Evolutionary conservation across 2,888 invertebrate species (phyloP), one percentile per base, ranked within the genome.

Genomic region (Sepioteuthis lessoniana): DNA sequence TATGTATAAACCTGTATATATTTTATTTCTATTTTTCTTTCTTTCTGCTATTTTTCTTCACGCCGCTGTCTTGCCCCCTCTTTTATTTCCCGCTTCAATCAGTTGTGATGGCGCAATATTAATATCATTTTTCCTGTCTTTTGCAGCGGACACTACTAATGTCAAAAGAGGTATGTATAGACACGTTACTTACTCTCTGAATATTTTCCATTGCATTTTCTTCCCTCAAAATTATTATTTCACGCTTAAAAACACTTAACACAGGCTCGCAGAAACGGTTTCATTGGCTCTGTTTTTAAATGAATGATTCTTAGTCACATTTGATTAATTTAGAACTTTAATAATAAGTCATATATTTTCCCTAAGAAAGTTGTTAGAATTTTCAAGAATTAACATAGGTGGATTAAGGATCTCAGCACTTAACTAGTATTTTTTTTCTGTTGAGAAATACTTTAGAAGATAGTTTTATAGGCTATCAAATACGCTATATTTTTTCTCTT

Each of bases 151-250:
- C 55, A 37, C 93, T 38, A 55, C 19, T 60, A 93, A 93, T 93
- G 93, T 93, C 60, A 93, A 93, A 93, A n/a, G 93, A 93, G 93
- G 93, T 93, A 93, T 50, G 93, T 93, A 93, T 55, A 93, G 38
- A 92, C 46, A 92, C 47, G n/a, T 92, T 92, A 92, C n/a, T 42
- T 92, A n/a, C 91, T 91, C 42, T 47, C 47, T 47, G 19, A 92
- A 47, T 92, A 46, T 38, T 35, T 76, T 76, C n/a, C n/a, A n/a
- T 76, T 76, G 76, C 76, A n/a, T 76, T 76, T 55, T 31, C 76
- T 76, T 13, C 76, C 76, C 76, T 76, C 76, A 76, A n/a, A 76
- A n/a, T 35, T 2, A 13, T 76, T n/a, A 1, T 76, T 76, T 13
- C 16, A 76, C 13, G n/a, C n/a, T 76, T 13, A 76, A 76, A n/a